These are phyloP conservation scores for Parazoanthus atlanticus DNA, from an alignment of 92 coral and sea anemone genomes.

Conservation along the genomic window DNA sequence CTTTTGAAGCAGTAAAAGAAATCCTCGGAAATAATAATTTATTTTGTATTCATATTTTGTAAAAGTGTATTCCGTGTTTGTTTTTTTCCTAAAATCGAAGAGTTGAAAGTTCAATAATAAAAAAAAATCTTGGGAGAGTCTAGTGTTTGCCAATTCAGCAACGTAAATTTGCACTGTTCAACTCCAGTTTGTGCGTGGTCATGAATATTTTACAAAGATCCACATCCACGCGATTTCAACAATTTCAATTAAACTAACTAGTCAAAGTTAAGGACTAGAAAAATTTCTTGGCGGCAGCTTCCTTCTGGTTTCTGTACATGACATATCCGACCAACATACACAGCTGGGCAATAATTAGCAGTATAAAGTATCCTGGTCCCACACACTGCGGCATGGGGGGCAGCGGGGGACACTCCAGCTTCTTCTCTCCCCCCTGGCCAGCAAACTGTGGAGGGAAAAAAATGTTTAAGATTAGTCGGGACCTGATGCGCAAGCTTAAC, in stretches of 20 bases:
- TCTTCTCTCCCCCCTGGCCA: slow-evolving; percentile 68
- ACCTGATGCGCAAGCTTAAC: no score
- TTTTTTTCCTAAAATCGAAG: not conserved
- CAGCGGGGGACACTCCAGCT: slow-evolving; percentile 88
- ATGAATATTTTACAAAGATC: not conserved
- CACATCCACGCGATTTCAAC: not conserved
- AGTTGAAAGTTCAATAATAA: not conserved
- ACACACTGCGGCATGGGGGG: slow-evolving; percentile 94
- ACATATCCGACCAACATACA: slow-evolving; percentile 84
- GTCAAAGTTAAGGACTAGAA: slow-evolving; percentile 56
- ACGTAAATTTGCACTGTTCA: slow-evolving; percentile 16
- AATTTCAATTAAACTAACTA: slow-evolving; percentile 28
- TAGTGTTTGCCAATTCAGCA: not conserved
- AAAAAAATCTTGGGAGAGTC: not conserved
- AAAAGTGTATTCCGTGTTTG: not conserved
- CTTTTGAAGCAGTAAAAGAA: not conserved
- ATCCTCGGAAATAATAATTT: not conserved
- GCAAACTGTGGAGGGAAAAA: slow-evolving; percentile 67
- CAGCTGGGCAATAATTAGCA: slow-evolving; percentile 78
- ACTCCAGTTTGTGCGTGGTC: not conserved
- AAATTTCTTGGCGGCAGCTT: slow-evolving; percentile 99
- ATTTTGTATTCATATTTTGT: not conserved
- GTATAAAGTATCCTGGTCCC: slow-evolving; percentile 96
- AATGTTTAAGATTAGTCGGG: not conserved
- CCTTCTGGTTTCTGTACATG: slow-evolving; percentile 90